A percentile compares a stretch with the other conserved stretches of the same genome.
Evolutionary conservation across 1,140 invertebrate genomes (phyloP).

Genomic region (Harlomillsia oculata): DNA sequence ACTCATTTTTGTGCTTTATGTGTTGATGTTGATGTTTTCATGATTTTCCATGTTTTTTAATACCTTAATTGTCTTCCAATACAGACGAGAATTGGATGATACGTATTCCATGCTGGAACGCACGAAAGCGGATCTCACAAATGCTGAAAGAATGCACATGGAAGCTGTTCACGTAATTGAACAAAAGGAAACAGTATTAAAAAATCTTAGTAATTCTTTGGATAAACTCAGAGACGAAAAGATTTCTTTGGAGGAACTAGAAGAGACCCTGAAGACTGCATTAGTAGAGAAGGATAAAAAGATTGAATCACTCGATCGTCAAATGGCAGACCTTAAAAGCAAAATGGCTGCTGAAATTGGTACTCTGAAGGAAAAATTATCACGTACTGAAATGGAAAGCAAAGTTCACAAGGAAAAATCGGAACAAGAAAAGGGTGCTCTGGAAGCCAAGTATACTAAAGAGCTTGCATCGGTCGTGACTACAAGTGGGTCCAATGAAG

Average conservation of each 20-base stretch:
- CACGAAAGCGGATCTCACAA: slow-evolving; percentile 30
- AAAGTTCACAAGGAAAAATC: slow-evolving; percentile 26
- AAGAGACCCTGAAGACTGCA: slow-evolving; percentile 59
- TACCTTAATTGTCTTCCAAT: neutral
- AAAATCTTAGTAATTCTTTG: slow-evolving; percentile 24
- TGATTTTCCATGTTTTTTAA: neutral
- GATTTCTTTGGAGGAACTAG: slow-evolving; percentile 70
- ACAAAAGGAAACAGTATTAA: slow-evolving; percentile 23
- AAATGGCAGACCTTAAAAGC: slow-evolving; percentile 60
- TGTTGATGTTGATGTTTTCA: too few relatives aligned
- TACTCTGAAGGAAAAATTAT: slow-evolving; percentile 26
- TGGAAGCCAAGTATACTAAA: slow-evolving; percentile 28
- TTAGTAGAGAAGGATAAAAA: slow-evolving; percentile 58
- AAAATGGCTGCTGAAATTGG: slow-evolving; percentile 48
- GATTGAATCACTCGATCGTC: slow-evolving; percentile 61
- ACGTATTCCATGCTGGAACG: slow-evolving; percentile 24
- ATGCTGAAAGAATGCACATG: slow-evolving; percentile 31
- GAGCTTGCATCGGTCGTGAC: slow-evolving; percentile 16
- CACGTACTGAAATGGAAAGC: slow-evolving; percentile 25
- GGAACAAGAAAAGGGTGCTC: slow-evolving; percentile 25
- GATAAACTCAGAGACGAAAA: slow-evolving; percentile 49
- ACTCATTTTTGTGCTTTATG: too few relatives aligned
- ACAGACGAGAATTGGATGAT: slow-evolving; percentile 31
- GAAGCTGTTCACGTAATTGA: slow-evolving; percentile 33
- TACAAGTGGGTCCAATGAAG: slow-evolving; percentile 16